Evolutionary conservation across 2,888 invertebrate genomes (phyloP).

Genomic region (Lampropteryx suffumata): DNA sequence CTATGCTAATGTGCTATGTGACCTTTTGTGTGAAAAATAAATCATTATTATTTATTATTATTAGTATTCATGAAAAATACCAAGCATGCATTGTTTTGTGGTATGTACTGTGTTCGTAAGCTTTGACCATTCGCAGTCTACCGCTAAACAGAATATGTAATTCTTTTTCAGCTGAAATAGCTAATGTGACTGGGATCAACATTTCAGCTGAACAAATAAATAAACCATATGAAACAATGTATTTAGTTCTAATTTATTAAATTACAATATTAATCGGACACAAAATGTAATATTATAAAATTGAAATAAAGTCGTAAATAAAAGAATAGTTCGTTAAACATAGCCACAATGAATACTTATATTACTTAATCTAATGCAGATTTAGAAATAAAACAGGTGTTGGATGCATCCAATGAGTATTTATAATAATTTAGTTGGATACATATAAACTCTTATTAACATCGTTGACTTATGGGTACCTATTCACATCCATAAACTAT

Average conservation of each 20-base stretch:
- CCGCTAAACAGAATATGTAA: constrained; percentile 17
- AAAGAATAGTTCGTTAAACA: too few species aligned
- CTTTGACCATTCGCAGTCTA: constrained; percentile 9
- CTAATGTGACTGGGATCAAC: neutral
- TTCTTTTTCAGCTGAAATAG: constrained; percentile 1
- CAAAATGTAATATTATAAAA: neutral
- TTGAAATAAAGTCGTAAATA: neutral
- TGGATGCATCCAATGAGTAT: too few species aligned
- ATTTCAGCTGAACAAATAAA: constrained; percentile 27
- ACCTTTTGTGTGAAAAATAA: too few species aligned
- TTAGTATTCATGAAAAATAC: neutral
- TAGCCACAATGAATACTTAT: too few species aligned
- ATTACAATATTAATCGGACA: constrained; percentile 33
- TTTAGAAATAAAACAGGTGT: too few species aligned
- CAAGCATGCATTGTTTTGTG: neutral
- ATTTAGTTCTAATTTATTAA: constrained; percentile 21
- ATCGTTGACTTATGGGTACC: too few species aligned
- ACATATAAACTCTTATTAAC: too few species aligned
- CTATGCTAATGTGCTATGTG: too few species aligned
- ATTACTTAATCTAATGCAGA: too few species aligned
- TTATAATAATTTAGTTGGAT: too few species aligned
- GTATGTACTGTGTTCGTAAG: neutral
- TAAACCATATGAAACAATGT: constrained; percentile 16
- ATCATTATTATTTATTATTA: too few species aligned
- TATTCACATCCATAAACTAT: too few species aligned